Percentiles rank a stretch among this genome's conserved stretches.
These are phyloP conservation scores for Heliconius melpomene DNA, from an alignment of 1,140 invertebrate genomes.

Conservation along the genomic window DNA sequence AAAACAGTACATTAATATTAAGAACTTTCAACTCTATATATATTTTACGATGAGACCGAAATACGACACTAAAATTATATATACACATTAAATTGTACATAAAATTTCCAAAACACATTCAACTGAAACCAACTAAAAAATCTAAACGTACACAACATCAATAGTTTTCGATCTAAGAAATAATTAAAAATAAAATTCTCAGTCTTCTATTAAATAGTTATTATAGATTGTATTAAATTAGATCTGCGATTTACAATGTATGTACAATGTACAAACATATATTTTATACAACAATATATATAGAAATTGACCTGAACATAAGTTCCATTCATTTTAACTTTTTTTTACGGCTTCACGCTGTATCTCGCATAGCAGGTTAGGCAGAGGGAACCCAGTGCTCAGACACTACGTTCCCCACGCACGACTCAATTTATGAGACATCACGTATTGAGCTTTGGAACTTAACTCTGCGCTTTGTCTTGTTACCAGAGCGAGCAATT, in stretches of 20 bases:
- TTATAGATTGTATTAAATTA: conserved; percentile 64
- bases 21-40: neutral
- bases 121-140: conserved; percentile 28
- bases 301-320: conserved; percentile 58
- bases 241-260: conserved; percentile 65
- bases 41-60: neutral
- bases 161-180: conserved; percentile 58
- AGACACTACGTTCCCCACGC: too few species aligned
- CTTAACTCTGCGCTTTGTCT: too few species aligned
- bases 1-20: too few species aligned
- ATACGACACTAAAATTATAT: conserved; percentile 9
- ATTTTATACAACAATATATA: conserved; percentile 62
- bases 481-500: too few species aligned
- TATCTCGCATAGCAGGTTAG: too few species aligned
- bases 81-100: conserved; percentile 33
- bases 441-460: too few species aligned
- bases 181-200: conserved; percentile 73
- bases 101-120: conserved; percentile 21
- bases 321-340: neutral
- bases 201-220: conserved; percentile 76
- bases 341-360: too few species aligned
- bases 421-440: too few species aligned
- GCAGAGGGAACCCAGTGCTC: too few species aligned
- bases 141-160: conserved; percentile 44
- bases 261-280: conserved; percentile 46